Evolutionary conservation across 2,797 vertebrate genomes (phyloP).

Genomic region (Melanotaenia trifasciata): DNA sequence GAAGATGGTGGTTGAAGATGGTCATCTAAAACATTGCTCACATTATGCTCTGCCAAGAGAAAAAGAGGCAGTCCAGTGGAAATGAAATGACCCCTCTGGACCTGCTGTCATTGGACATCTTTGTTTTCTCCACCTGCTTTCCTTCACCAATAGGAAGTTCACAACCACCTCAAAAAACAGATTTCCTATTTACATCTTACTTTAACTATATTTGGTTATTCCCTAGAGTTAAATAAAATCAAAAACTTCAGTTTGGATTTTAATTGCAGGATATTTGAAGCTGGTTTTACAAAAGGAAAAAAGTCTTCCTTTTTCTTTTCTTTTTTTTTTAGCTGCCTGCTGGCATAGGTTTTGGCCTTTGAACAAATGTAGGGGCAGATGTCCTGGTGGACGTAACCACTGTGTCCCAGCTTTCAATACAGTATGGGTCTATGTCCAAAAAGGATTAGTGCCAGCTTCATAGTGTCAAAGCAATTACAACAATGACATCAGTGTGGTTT

Average conservation of each 20-base stretch:
- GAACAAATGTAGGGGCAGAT: slow-evolving; percentile 62
- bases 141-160: slow-evolving; percentile 16
- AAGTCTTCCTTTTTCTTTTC: not conserved
- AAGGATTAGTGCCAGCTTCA: slow-evolving; percentile 75
- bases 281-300: slow-evolving; percentile 33
- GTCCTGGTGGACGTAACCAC: slow-evolving; percentile 36
- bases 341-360: slow-evolving; percentile 15
- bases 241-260: slow-evolving; percentile 38
- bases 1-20: slow-evolving; percentile 65
- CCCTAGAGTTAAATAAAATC: not conserved
- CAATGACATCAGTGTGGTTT: slow-evolving; percentile 70
- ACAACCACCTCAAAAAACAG: slow-evolving; percentile 17
- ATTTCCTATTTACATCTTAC: not conserved
- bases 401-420: slow-evolving; percentile 60
- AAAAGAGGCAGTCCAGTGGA: slow-evolving; percentile 64
- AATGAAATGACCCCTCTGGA: slow-evolving; percentile 65
- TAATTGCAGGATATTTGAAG: slow-evolving; percentile 31
- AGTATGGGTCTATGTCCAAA: slow-evolving; percentile 73
- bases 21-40: slow-evolving; percentile 61
- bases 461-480: slow-evolving; percentile 76
- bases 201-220: not conserved
- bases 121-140: slow-evolving; percentile 57
- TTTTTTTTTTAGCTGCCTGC: slow-evolving; percentile 11
- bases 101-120: slow-evolving; percentile 73
- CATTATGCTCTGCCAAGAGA: slow-evolving; percentile 61